Conservation (phyloP, 1,140 invertebrate species). For the Pygmarrhopalites habei region DNA sequence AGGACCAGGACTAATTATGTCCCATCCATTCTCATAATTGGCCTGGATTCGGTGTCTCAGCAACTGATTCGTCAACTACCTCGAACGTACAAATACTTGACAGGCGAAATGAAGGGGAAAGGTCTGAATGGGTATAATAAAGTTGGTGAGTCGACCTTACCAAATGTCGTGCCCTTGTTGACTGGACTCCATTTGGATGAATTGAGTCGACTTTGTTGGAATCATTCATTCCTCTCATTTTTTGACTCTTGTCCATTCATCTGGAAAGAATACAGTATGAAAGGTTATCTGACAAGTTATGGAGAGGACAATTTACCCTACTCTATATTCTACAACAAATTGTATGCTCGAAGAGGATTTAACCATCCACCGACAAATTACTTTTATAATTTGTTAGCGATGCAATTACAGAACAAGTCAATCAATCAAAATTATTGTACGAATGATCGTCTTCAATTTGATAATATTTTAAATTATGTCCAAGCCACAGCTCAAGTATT, state of each 20-base stretch:
- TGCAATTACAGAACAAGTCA: slow-evolving; percentile 5
- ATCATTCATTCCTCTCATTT: slow-evolving; percentile 21
- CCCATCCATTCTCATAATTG: slow-evolving; percentile 45
- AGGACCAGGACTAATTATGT: no score
- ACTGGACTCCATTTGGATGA: slow-evolving; percentile 56
- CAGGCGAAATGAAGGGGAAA: slow-evolving; percentile 40
- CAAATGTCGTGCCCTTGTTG: slow-evolving; percentile 52
- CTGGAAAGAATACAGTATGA: slow-evolving; percentile 64
- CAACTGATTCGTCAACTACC: slow-evolving; percentile 53
- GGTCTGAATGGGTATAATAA: slow-evolving; percentile 42
- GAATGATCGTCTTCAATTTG: slow-evolving; percentile 25
- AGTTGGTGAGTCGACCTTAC: slow-evolving; percentile 63
- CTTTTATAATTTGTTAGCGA: slow-evolving; percentile 41
- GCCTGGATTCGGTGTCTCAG: slow-evolving; percentile 53
- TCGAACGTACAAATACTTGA: slow-evolving; percentile 46
- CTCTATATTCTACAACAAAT: slow-evolving; percentile 50
- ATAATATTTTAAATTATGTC: slow-evolving; percentile 12
- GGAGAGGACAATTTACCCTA: slow-evolving; percentile 58
- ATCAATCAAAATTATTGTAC: slow-evolving; percentile 37
- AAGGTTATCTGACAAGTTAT: slow-evolving; percentile 67
- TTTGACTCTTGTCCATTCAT: slow-evolving; percentile 68
- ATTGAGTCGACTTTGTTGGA: slow-evolving; percentile 48
- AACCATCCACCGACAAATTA: slow-evolving; percentile 43
- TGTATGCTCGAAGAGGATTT: slow-evolving; percentile 59
- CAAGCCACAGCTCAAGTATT: not conserved